phyloP scores from a whole-genome alignment of 2,797 vertebrate species.

The Falco novaeseelandiae region DNA sequence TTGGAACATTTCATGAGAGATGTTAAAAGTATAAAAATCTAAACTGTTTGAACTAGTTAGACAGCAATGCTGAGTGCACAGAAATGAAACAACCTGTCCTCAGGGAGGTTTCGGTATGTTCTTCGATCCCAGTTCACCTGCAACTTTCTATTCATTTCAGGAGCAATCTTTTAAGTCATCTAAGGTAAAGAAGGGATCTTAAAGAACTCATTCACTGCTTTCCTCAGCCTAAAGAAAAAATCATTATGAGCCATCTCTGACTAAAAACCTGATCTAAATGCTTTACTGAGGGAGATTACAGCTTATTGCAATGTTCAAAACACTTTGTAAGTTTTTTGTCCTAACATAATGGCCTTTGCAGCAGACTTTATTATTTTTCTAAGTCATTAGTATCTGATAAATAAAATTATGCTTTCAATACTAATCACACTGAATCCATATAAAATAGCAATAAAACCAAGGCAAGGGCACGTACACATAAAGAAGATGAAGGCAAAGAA shows the following conservation, averaged over 20 bases:
- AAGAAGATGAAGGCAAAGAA: neutral
- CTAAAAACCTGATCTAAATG: neutral
- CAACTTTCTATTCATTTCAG: neutral
- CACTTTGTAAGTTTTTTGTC: neutral
- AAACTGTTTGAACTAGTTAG: neutral
- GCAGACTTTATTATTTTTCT: neutral
- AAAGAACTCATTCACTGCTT: neutral
- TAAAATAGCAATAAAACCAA: neutral
- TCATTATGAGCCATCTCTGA: neutral
- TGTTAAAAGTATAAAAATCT: neutral
- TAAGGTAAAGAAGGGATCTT: neutral
- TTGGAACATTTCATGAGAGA: neutral
- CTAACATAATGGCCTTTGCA: neutral
- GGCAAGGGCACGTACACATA: neutral
- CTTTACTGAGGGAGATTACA: neutral
- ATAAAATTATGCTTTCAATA: neutral
- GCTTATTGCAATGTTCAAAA: neutral
- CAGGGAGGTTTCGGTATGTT: neutral
- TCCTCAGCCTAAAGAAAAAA: neutral
- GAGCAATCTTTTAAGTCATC: neutral
- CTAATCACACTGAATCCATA: neutral
- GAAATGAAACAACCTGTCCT: neutral
- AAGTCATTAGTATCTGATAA: neutral
- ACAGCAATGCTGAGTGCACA: neutral
- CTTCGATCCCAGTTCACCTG: neutral